Conservation (phyloP, 1,140 invertebrate genomes). For the Aporrectodea caliginosa region DNA sequence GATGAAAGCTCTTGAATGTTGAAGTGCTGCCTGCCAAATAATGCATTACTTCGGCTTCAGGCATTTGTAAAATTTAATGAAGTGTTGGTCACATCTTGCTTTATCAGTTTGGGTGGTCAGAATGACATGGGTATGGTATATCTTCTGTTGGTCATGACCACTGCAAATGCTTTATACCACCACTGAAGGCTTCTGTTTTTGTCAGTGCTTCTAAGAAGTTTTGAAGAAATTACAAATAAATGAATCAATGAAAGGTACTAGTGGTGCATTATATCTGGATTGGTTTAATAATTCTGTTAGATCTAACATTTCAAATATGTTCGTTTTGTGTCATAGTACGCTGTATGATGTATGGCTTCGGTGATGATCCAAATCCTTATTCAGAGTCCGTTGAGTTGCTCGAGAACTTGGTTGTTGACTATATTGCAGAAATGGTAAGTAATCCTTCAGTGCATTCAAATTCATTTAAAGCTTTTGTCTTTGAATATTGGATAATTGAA, state of each 20-base stretch:
- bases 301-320: background rate
- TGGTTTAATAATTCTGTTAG: background rate
- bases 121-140: too few relatives aligned
- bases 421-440: conserved; percentile 87
- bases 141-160: too few relatives aligned
- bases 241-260: background rate
- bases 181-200: background rate
- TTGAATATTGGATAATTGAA: too few relatives aligned
- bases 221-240: background rate
- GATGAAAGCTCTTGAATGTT: too few relatives aligned
- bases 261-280: background rate
- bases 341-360: conserved; percentile 99
- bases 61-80: too few relatives aligned
- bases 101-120: too few relatives aligned
- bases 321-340: conserved; percentile 61
- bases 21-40: too few relatives aligned
- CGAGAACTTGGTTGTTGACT: conserved; percentile 97
- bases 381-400: conserved; percentile 97
- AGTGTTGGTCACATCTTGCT: too few relatives aligned
- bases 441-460: too few relatives aligned
- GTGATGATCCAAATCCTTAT: conserved; percentile 98
- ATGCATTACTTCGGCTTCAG: too few relatives aligned
- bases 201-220: background rate
- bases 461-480: too few relatives aligned
- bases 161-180: background rate